Evolutionary conservation across 2,888 invertebrate genomes (phyloP).

Genomic region (Diarsia brunnea): DNA sequence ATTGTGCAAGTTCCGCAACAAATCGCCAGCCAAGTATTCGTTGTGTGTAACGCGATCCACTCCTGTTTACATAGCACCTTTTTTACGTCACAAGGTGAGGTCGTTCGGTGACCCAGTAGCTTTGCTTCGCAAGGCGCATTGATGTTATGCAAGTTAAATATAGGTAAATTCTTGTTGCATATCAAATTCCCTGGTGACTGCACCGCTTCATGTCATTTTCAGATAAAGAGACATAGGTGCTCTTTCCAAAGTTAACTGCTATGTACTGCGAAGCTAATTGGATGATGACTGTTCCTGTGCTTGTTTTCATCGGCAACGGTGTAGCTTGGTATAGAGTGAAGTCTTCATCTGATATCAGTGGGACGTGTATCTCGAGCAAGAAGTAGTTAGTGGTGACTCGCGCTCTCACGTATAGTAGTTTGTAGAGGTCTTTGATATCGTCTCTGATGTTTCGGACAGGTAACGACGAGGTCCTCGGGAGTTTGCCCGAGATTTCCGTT

Average conservation of each 20-base stretch:
- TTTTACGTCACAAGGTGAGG: background rate
- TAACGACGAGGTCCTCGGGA: background rate
- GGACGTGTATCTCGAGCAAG: background rate
- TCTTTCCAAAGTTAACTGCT: slow-evolving; percentile 10
- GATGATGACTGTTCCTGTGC: background rate
- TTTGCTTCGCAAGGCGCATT: slow-evolving; percentile 23
- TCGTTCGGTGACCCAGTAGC: slow-evolving; percentile 9
- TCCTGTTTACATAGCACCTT: background rate
- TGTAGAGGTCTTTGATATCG: background rate
- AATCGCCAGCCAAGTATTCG: background rate
- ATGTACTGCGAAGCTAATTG: background rate
- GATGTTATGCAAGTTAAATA: slow-evolving; percentile 8
- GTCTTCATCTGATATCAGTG: background rate
- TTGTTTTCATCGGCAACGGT: background rate
- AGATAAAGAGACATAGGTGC: background rate
- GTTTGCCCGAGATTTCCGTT: background rate
- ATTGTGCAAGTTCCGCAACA: slow-evolving; percentile 4
- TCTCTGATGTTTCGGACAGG: background rate
- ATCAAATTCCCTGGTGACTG: background rate
- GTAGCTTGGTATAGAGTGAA: background rate
- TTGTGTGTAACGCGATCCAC: background rate
- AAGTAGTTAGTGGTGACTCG: background rate
- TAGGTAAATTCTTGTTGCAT: slow-evolving; percentile 1
- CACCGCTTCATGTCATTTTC: slow-evolving; percentile 4
- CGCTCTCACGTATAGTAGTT: background rate